phyloP scores from a whole-genome alignment of 2,797 vertebrate genomes.

The Intellagama lesueurii region DNA sequence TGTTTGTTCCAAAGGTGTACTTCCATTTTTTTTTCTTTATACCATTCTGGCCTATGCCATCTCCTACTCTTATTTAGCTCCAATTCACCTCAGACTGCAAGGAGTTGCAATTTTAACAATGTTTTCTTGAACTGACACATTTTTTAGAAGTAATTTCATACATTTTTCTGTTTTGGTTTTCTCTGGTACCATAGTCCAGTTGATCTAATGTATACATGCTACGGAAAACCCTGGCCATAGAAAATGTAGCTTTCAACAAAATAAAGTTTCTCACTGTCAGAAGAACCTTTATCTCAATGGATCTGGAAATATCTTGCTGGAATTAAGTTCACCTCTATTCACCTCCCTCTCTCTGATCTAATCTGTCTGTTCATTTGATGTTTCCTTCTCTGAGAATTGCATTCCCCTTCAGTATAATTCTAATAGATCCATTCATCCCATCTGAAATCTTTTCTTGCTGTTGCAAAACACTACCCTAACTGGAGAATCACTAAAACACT shows the following conservation, averaged over 20 bases:
- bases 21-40: no score
- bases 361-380: slow-evolving; percentile 1
- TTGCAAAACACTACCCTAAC: neutral
- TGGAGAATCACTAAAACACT: neutral
- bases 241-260: neutral
- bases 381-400: neutral
- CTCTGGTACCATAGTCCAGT: neutral
- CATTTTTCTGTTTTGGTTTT: neutral
- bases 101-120: neutral
- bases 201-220: neutral
- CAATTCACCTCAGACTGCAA: neutral
- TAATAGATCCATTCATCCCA: neutral
- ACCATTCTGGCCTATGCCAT: neutral
- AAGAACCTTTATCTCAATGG: neutral
- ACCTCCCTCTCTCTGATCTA: neutral
- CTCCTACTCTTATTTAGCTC: neutral
- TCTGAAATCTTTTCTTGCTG: neutral
- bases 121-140: neutral
- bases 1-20: neutral
- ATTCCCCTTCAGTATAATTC: neutral
- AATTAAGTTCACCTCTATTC: slow-evolving; percentile 14
- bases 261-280: neutral
- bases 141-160: neutral
- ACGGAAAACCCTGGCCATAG: neutral
- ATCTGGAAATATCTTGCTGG: slow-evolving; percentile 1